phyloP scores from a whole-genome alignment of 2,888 invertebrate genomes.

The Spialia ferax region DNA sequence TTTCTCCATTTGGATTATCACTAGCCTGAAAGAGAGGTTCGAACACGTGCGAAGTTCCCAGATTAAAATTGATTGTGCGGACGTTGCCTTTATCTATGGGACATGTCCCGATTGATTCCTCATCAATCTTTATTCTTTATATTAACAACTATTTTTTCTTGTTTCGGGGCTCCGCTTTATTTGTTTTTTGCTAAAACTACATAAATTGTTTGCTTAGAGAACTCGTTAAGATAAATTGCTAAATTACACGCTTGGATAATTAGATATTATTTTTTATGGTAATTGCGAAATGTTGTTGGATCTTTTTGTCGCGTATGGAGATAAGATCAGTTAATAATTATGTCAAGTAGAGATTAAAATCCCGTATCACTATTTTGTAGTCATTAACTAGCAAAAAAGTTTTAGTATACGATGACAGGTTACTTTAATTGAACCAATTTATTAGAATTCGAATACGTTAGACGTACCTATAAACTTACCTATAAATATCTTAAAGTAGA shows the following conservation, averaged over 20 bases:
- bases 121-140: slow-evolving; percentile 84
- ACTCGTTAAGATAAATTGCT: slow-evolving; percentile 39
- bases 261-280: slow-evolving; percentile 15
- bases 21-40: slow-evolving; percentile 54
- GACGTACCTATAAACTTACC: too few species aligned
- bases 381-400: slow-evolving; percentile 9
- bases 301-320: slow-evolving; percentile 6
- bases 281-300: slow-evolving; percentile 12
- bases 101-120: slow-evolving; percentile 81
- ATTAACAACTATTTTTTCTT: slow-evolving; percentile 67
- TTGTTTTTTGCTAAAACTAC: slow-evolving; percentile 22
- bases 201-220: slow-evolving; percentile 41
- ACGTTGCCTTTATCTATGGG: slow-evolving; percentile 77
- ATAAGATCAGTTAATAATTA: slow-evolving; percentile 13
- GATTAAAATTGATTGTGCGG: slow-evolving; percentile 85
- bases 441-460: background rate
- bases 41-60: slow-evolving; percentile 69
- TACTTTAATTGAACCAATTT: background rate
- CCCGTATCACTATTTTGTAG: slow-evolving; percentile 11
- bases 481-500: background rate
- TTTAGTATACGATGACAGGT: slow-evolving; percentile 9
- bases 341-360: background rate
- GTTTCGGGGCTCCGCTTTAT: slow-evolving; percentile 26
- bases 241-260: slow-evolving; percentile 26
- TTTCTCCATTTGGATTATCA: slow-evolving; percentile 33